Evolutionary conservation across 2,888 invertebrate genomes (phyloP).

Genomic region (Leucoptera coffeella): DNA sequence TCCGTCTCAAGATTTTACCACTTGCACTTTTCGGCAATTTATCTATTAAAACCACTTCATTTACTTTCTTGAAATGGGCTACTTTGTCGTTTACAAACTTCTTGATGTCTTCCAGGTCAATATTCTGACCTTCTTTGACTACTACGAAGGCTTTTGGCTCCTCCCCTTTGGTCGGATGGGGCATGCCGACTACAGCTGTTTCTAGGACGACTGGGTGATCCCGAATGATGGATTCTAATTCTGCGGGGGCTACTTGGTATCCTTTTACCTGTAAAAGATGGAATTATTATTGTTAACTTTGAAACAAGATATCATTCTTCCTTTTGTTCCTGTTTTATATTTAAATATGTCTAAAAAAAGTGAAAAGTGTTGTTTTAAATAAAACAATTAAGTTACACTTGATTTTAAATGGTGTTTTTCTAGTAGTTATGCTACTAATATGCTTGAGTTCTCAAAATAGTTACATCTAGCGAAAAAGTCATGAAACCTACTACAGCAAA

Average conservation of each 20-base stretch:
- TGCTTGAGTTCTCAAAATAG: too few relatives aligned
- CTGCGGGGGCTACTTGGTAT: slow-evolving; percentile 25
- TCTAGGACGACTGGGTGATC: slow-evolving; percentile 62
- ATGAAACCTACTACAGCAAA: too few relatives aligned
- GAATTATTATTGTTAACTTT: too few relatives aligned
- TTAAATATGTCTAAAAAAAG: too few relatives aligned
- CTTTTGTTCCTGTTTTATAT: neutral
- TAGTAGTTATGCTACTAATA: too few relatives aligned
- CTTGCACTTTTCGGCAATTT: slow-evolving; percentile 69
- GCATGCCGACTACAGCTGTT: slow-evolving; percentile 69
- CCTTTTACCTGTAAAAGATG: slow-evolving; percentile 38
- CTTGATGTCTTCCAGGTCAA: slow-evolving; percentile 45
- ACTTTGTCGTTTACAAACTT: slow-evolving; percentile 63
- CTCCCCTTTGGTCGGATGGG: slow-evolving; percentile 58
- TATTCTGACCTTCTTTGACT: slow-evolving; percentile 10
- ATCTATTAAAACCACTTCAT: slow-evolving; percentile 61
- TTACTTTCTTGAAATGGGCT: slow-evolving; percentile 68
- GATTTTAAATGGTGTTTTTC: too few relatives aligned
- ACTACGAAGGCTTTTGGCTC: slow-evolving; percentile 61
- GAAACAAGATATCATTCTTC: too few relatives aligned
- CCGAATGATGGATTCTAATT: slow-evolving; percentile 39
- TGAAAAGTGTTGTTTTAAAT: too few relatives aligned
- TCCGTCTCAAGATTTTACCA: slow-evolving; percentile 71
- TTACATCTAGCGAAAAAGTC: too few relatives aligned
- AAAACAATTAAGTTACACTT: too few relatives aligned